phyloP scores from a whole-genome alignment of 2,797 vertebrate species.

The Propithecus deckenii region DNA sequence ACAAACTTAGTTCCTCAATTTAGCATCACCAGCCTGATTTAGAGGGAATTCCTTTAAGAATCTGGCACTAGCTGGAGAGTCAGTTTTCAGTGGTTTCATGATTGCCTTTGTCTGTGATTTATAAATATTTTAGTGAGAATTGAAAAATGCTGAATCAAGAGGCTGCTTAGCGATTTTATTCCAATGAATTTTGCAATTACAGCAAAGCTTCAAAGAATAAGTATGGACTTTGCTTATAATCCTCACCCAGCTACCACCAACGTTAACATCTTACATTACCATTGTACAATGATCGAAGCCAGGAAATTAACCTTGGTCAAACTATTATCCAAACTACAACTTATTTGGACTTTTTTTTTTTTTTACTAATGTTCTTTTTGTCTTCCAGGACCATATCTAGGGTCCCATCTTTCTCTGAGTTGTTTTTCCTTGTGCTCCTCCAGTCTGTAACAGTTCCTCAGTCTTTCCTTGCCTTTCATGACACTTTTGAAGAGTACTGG shows the following conservation, averaged over 20 bases:
- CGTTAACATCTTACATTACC: not conserved
- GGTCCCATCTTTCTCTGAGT: not conserved
- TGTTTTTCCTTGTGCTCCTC: not conserved
- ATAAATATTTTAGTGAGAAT: not conserved
- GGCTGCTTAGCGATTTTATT: not conserved
- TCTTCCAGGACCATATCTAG: not conserved
- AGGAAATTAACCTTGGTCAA: not conserved
- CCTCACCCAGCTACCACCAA: not conserved
- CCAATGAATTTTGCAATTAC: constrained; percentile 7
- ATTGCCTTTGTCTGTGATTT: not conserved
- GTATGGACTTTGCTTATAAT: not conserved
- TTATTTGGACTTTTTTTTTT: not conserved
- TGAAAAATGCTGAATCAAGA: not conserved
- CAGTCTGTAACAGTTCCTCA: not conserved
- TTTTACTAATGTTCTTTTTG: not conserved
- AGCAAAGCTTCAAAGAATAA: not conserved
- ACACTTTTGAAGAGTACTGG: not conserved
- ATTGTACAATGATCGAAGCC: fast-evolving
- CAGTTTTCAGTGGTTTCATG: not conserved
- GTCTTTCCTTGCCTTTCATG: not conserved
- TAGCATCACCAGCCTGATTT: not conserved
- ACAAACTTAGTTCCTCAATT: not conserved
- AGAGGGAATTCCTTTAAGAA: not conserved
- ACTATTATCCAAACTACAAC: not conserved
- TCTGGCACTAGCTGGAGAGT: not conserved